phyloP scores from a whole-genome alignment of 2,888 invertebrate species.

The Phoronis australis region DNA sequence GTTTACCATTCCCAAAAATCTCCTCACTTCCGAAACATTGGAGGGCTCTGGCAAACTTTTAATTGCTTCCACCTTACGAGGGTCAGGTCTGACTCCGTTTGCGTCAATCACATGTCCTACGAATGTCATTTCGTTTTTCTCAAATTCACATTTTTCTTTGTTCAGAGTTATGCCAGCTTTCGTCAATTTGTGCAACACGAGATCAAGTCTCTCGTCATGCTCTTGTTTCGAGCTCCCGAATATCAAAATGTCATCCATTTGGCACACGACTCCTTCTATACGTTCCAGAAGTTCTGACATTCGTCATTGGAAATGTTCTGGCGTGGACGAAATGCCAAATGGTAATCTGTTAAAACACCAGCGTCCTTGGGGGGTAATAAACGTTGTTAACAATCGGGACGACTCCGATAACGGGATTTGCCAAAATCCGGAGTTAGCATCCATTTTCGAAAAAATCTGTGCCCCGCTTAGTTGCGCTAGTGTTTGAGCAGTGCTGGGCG shows the following conservation, averaged over 20 bases:
- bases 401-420: slow-evolving; percentile 7
- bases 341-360: slow-evolving; percentile 22
- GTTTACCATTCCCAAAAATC: slow-evolving; percentile 17
- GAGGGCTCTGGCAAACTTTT: slow-evolving; percentile 7
- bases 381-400: slow-evolving; percentile 17
- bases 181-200: too few species aligned
- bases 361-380: slow-evolving; percentile 26
- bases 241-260: slow-evolving; percentile 14
- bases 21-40: slow-evolving; percentile 5
- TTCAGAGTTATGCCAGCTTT: too few species aligned
- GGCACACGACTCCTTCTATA: slow-evolving; percentile 13
- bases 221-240: neutral
- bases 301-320: slow-evolving; percentile 51
- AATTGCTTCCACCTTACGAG: slow-evolving; percentile 9
- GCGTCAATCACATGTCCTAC: too few species aligned
- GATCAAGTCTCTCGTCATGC: too few species aligned
- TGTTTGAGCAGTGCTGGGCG: slow-evolving; percentile 8
- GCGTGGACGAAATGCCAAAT: slow-evolving; percentile 41
- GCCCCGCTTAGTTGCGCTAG: slow-evolving; percentile 8
- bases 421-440: too few species aligned
- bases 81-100: too few species aligned
- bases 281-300: slow-evolving; percentile 38
- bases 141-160: too few species aligned
- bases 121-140: too few species aligned
- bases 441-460: slow-evolving; percentile 15